Evolutionary conservation across 2,113 vertebrate species (phyloP).

Genomic region (Poeciliopsis prolifica): DNA sequence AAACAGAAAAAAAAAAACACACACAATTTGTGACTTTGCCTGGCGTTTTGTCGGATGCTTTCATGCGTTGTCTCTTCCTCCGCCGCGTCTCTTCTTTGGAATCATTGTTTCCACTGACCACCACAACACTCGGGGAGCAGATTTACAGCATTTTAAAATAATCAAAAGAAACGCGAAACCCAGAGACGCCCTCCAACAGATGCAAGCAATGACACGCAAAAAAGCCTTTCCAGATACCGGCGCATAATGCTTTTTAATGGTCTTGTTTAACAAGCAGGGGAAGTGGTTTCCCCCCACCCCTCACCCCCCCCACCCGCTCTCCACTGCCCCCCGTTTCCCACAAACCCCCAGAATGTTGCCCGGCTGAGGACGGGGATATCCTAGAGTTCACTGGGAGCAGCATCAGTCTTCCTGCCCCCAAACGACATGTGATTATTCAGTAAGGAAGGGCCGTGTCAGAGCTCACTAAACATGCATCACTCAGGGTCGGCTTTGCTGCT

Average conservation of each 20-base stretch:
- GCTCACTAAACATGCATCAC: conserved; percentile 49
- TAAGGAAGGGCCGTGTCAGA: conserved; percentile 65
- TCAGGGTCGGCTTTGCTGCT: conserved; percentile 27
- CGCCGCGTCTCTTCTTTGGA: not conserved
- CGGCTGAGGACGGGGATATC: conserved; percentile 74
- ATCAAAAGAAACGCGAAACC: conserved; percentile 55
- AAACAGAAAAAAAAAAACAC: not conserved
- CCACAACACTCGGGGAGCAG: conserved; percentile 26
- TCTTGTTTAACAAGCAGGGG: conserved; percentile 80
- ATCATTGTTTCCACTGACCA: conserved; percentile 26
- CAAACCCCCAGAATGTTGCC: conserved; percentile 67
- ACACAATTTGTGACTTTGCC: no score
- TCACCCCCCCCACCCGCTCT: no score
- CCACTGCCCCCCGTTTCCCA: conserved; percentile 64
- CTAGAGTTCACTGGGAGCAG: conserved; percentile 75
- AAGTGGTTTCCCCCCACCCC: conserved; percentile 67
- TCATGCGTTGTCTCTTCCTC: conserved; percentile 2
- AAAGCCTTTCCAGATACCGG: conserved; percentile 57
- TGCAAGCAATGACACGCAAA: conserved; percentile 70
- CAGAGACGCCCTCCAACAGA: conserved; percentile 69
- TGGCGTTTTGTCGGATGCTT: not conserved
- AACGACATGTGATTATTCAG: conserved; percentile 65
- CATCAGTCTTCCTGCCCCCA: conserved; percentile 71
- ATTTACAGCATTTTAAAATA: conserved; percentile 52
- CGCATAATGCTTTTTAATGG: conserved; percentile 77